phyloP scores from a whole-genome alignment of 2,888 invertebrate species.

The Netelia fuscicornis region DNA sequence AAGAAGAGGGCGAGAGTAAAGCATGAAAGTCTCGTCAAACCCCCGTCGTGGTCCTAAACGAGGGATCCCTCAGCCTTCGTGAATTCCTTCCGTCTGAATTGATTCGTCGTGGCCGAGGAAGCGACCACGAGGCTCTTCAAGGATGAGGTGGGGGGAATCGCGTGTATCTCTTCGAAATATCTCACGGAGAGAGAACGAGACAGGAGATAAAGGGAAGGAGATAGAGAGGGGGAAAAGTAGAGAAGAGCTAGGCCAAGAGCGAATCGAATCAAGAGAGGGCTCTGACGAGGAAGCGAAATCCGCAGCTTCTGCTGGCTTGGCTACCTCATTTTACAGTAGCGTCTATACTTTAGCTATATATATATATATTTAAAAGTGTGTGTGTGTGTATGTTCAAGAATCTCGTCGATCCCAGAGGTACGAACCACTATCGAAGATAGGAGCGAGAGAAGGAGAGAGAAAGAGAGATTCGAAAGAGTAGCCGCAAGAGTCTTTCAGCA shows the following conservation, averaged over 20 bases:
- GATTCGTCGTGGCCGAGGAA: constrained; percentile 70
- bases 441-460: constrained; percentile 38
- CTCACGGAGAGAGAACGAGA: constrained; percentile 21
- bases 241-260: constrained; percentile 47
- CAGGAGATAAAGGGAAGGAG: neutral
- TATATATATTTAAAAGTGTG: neutral
- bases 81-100: constrained; percentile 71
- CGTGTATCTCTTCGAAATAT: constrained; percentile 66
- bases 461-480: constrained; percentile 15
- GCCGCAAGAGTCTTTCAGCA: constrained; percentile 28
- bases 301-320: constrained; percentile 48
- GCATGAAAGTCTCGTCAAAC: constrained; percentile 54
- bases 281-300: constrained; percentile 50
- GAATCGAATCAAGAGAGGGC: constrained; percentile 67
- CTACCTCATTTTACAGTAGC: constrained; percentile 63
- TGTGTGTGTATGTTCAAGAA: neutral
- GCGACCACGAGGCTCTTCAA: constrained; percentile 37
- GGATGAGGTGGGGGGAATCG: constrained; percentile 35
- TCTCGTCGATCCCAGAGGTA: constrained; percentile 29
- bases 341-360: neutral
- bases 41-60: constrained; percentile 64
- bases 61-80: constrained; percentile 65
- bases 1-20: constrained; percentile 32
- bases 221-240: neutral
- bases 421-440: constrained; percentile 23